These are phyloP conservation scores for Eutrigla gurnardus DNA, from an alignment of 2,797 vertebrate genomes.

Conservation along the genomic window DNA sequence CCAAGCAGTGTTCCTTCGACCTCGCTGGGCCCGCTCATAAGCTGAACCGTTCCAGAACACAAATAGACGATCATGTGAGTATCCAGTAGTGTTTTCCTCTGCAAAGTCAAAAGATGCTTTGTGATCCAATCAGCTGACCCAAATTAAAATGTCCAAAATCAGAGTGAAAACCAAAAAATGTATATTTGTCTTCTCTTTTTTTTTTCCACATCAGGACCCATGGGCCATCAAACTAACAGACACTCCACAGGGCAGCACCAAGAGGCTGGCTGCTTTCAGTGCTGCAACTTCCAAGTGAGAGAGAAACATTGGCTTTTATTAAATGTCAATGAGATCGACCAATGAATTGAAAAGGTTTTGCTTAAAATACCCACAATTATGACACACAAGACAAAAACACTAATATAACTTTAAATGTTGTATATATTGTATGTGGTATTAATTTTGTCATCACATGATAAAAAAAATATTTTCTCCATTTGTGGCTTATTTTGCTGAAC, in stretches of 20 bases:
- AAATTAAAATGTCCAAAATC: neutral
- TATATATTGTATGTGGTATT: neutral
- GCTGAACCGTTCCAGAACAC: conserved; percentile 62
- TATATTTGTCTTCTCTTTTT: neutral
- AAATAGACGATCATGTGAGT: conserved; percentile 66
- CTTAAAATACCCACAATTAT: neutral
- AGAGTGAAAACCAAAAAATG: conserved; percentile 14
- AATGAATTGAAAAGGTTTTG: neutral
- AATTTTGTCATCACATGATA: neutral
- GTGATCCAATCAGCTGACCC: neutral
- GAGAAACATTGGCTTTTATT: too few species aligned
- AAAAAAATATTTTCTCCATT: too few species aligned
- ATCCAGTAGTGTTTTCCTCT: neutral
- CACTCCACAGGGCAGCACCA: conserved; percentile 78
- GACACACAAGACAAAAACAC: neutral
- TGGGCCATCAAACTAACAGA: conserved; percentile 71
- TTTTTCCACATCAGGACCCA: conserved; percentile 55
- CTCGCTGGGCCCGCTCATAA: neutral
- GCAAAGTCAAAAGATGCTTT: conserved; percentile 20
- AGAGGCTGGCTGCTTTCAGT: conserved; percentile 64
- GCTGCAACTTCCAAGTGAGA: conserved; percentile 68
- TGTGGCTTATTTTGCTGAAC: neutral
- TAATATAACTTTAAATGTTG: neutral
- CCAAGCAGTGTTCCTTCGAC: conserved; percentile 42
- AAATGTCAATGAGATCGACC: neutral